Evolutionary conservation across 2,888 invertebrate genomes (phyloP).

Genomic region (Chrysomela aeneicollis): DNA sequence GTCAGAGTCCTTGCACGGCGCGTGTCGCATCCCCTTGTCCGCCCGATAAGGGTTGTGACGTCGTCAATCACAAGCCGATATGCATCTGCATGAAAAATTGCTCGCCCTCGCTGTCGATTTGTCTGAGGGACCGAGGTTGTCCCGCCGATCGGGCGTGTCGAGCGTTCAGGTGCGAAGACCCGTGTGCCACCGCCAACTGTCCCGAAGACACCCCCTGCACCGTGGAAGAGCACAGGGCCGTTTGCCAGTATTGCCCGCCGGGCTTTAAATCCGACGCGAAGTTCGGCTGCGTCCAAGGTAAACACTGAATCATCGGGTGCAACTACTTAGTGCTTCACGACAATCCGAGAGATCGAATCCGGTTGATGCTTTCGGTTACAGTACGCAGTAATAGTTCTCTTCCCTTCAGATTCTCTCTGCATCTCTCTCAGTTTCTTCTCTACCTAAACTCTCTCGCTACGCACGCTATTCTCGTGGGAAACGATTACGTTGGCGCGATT

Average conservation of each 20-base stretch:
- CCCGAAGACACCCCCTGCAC: slow-evolving; percentile 87
- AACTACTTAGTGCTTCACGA: slow-evolving; percentile 52
- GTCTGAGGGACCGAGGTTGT: slow-evolving; percentile 89
- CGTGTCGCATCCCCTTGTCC: slow-evolving; percentile 73
- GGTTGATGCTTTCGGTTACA: slow-evolving; percentile 54
- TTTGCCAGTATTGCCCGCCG: slow-evolving; percentile 95
- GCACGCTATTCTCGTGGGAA: not conserved
- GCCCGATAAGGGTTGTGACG: slow-evolving; percentile 85
- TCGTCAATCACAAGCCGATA: slow-evolving; percentile 84
- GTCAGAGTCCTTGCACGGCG: slow-evolving; percentile 85
- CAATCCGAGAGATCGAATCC: slow-evolving; percentile 51
- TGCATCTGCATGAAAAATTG: slow-evolving; percentile 90
- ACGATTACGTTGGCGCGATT: not conserved
- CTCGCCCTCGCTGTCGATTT: slow-evolving; percentile 85
- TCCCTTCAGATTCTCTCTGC: slow-evolving; percentile 8
- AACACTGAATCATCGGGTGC: slow-evolving; percentile 59
- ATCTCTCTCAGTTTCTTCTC: too few relatives aligned
- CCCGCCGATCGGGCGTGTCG: slow-evolving; percentile 85
- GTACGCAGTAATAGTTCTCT: slow-evolving; percentile 50
- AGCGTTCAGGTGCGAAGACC: slow-evolving; percentile 90
- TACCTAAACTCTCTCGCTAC: not conserved
- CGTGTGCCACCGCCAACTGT: slow-evolving; percentile 86
- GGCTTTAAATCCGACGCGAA: slow-evolving; percentile 91
- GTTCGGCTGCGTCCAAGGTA: slow-evolving; percentile 97
- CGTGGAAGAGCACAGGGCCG: slow-evolving; percentile 93